A percentile compares a stretch with the other conserved stretches of the same genome.
phyloP scores from a whole-genome alignment of 2,113 vertebrate genomes.

The Mastomys coucha region DNA sequence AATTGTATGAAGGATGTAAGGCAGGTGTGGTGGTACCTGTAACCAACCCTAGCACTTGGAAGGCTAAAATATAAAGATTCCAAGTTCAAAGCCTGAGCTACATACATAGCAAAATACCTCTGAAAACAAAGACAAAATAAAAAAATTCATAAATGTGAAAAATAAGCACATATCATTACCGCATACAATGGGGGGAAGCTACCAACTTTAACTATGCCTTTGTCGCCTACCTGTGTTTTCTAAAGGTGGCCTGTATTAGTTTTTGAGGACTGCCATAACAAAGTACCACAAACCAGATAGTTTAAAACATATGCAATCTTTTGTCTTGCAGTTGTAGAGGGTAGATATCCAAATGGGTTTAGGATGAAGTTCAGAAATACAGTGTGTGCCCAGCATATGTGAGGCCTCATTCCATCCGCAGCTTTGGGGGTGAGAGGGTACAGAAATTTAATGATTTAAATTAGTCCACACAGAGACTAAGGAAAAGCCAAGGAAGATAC shows the following conservation, averaged over 20 bases:
- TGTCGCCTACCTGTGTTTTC: not conserved
- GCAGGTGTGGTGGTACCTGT: not conserved
- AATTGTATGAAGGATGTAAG: not conserved
- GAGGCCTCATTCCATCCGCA: not conserved
- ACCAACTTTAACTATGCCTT: not conserved
- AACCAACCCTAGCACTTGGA: not conserved
- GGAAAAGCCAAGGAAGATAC: not conserved
- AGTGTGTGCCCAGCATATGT: not conserved
- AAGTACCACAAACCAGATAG: not conserved
- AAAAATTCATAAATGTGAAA: not conserved
- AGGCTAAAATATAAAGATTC: not conserved
- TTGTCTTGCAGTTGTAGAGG: not conserved
- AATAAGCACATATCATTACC: not conserved
- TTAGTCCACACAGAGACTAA: not conserved
- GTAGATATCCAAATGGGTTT: not conserved
- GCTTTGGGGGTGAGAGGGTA: too few species aligned
- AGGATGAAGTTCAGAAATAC: not conserved
- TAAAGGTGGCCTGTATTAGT: not conserved
- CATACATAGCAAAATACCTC: not conserved
- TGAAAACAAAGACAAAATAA: not conserved
- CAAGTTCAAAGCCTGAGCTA: not conserved
- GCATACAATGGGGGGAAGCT: not conserved
- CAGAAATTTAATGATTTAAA: too few species aligned
- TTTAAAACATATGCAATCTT: not conserved
- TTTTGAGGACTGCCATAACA: not conserved